phyloP scores from a whole-genome alignment of 1,140 invertebrate genomes.

The Diachasmimorpha longicaudata region DNA sequence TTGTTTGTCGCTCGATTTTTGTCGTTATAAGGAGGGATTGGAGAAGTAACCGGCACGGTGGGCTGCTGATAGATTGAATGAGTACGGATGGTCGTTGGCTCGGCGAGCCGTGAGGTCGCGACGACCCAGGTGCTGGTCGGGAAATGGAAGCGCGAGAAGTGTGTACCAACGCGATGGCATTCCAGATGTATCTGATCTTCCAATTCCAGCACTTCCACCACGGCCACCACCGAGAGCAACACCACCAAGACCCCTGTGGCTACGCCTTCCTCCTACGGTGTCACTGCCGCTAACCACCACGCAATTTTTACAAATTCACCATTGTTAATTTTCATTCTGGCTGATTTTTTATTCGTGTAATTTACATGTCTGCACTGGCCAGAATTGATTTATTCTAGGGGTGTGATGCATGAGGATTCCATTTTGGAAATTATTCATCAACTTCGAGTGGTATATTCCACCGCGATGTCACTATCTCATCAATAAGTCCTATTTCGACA shows the following conservation, averaged over 20 bases:
- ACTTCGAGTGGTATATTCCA: too few relatives aligned
- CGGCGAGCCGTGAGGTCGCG: constrained; percentile 77
- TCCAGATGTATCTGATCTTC: constrained; percentile 52
- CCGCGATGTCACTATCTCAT: too few relatives aligned
- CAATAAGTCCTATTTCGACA: too few relatives aligned
- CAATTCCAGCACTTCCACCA: constrained; percentile 50
- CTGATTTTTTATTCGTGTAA: neutral
- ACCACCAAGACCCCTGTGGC: constrained; percentile 54
- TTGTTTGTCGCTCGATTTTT: neutral
- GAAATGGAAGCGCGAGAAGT: constrained; percentile 86
- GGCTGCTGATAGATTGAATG: constrained; percentile 57
- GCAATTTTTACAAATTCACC: constrained; percentile 36
- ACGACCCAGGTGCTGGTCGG: constrained; percentile 86
- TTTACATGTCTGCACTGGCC: neutral
- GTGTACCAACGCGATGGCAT: constrained; percentile 86
- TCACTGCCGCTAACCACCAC: constrained; percentile 56
- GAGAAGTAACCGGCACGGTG: constrained; percentile 86
- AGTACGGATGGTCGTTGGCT: constrained; percentile 68
- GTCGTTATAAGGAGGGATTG: constrained; percentile 64
- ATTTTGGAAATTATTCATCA: neutral
- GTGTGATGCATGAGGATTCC: neutral
- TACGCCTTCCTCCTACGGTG: constrained; percentile 57
- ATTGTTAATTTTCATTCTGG: constrained; percentile 34
- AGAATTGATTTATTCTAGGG: neutral
- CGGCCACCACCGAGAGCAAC: constrained; percentile 60